Evolutionary conservation across 1,140 invertebrate genomes (phyloP), one percentile per base, ranked within the genome.

Genomic region (Cydia amplana): DNA sequence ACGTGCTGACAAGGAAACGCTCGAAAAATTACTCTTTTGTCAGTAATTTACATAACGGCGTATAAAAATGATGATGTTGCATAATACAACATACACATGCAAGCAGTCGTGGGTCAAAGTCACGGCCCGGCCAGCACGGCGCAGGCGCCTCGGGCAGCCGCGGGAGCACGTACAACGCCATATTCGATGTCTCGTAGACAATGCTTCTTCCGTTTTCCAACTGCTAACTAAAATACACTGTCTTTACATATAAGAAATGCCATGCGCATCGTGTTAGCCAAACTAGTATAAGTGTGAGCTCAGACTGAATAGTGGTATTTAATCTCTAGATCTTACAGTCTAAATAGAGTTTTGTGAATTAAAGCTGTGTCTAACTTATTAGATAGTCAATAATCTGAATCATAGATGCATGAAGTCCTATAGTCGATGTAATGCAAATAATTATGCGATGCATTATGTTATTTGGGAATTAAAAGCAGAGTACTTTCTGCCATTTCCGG

Each of bases 181-280:
- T 60, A 60, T 60, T 60, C 80, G 73, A 55, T 60, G 85, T 86
- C 80, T 86, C 86, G 83, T 12, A 12, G 55, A 60, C 55, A 60
- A 60, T 60, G 20, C 18, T 18, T 18, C 16, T 23, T 60, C 55
- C 55, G 55, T 12, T 60, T 60, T 60, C 55, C 55, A 23, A n/a
- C 82, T 76, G 75, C 67, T 78, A 64, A 76, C 55, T 51, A 40
- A 74, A 77, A 75, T 75, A 74, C 55, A 51, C 72, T 60, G 60
- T 73, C 75, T 80, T 83, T 78, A 80, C 80, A 74, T 76, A 83
- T 75, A 77, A 80, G 79, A 77, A 1, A 6, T n/a, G 4, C 16
- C 6, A 18, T 6, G 49, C 16, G n/a, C 12, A 51, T 18, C 49
- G n/a, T 2, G n/a, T 51, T n/a, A 51, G 49, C n/a, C n/a, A 51